These are phyloP conservation scores for Gymnorhina tibicen DNA, from an alignment of 2,113 vertebrate species.

Conservation along the genomic window DNA sequence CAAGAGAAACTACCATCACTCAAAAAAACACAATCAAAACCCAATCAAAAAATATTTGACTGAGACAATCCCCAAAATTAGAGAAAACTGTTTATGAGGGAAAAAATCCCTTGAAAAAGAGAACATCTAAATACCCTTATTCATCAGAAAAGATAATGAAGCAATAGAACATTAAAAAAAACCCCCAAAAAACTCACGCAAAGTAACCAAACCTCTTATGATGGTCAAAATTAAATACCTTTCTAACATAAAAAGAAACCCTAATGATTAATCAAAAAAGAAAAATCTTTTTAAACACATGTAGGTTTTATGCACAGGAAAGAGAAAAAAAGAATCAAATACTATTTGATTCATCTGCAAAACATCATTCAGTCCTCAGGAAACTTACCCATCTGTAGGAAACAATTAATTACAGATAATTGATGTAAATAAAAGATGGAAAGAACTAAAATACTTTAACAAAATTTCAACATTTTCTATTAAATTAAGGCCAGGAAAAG, in stretches of 20 bases:
- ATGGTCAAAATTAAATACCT: neutral
- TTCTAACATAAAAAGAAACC: neutral
- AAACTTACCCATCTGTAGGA: neutral
- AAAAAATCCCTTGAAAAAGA: neutral
- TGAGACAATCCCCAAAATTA: neutral
- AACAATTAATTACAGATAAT: neutral
- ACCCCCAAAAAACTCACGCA: accelerated
- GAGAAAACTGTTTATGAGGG: accelerated
- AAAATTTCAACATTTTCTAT: neutral
- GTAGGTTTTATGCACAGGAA: accelerated
- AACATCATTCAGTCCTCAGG: neutral
- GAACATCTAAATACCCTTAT: neutral
- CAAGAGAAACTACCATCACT: accelerated
- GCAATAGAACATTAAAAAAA: neutral
- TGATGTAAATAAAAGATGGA: neutral
- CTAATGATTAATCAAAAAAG: neutral
- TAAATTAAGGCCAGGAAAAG: neutral
- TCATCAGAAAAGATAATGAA: neutral
- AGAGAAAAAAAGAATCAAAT: neutral
- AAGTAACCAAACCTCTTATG: neutral
- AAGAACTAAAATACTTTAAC: neutral
- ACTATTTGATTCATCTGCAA: neutral
- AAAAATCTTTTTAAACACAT: neutral
- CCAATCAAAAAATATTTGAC: neutral
- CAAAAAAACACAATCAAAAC: accelerated